Base-by-base conservation (phyloP, 2,888 invertebrate species). In the Odontothrips loti region DNA sequence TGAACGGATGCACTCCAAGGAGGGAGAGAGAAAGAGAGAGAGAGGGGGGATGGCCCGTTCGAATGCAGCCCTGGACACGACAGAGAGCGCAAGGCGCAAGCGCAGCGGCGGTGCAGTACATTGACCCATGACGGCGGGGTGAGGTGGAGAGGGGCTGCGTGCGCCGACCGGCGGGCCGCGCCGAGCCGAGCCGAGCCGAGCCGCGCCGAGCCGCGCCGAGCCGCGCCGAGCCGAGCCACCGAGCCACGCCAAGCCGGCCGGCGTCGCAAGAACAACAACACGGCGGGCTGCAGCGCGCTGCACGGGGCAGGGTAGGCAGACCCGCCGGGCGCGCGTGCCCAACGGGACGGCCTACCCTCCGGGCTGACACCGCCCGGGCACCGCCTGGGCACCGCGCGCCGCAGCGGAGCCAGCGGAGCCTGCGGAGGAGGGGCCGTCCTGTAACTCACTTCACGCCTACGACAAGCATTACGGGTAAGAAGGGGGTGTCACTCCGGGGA, bases 91-190 rank as follows among this genome's bases (percentile, higher is more conserved):
- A 58, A 9, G 20, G 58, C 58, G 58, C 34, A 43, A 43, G 34
- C 51, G 51, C 51, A 51, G 20, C 51, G 51, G 4, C 51, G 3
- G 34, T 6, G 27, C 68, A 58, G 58, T 58, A 15, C 58, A 17
- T 58, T 58, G 58, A 58, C 58, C 58, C 17, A 58, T 58, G 17
- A n/a, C 20, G 58, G 58, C 20, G 17, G 15, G 58, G 58, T 85
- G 85, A 85, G 85, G 85, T 84, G 84, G 84, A 83, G 83, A 83
- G 84, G 84, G 85, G 85, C 84, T 84, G 83, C 82, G 82, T 84
- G 85, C 85, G 84, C 84, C 84, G 84, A 84, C 84, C 83, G 84
- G 84, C 84, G 85, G 83, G 82, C 82, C 82, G n/a, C n/a, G n/a
- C 34, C 34, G 34, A 43, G 34, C 34, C 34, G 34, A 2, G 34